These are phyloP conservation scores for Glyphotaelius pellucidus DNA, from an alignment of 2,888 invertebrate genomes.

Conservation along the genomic window DNA sequence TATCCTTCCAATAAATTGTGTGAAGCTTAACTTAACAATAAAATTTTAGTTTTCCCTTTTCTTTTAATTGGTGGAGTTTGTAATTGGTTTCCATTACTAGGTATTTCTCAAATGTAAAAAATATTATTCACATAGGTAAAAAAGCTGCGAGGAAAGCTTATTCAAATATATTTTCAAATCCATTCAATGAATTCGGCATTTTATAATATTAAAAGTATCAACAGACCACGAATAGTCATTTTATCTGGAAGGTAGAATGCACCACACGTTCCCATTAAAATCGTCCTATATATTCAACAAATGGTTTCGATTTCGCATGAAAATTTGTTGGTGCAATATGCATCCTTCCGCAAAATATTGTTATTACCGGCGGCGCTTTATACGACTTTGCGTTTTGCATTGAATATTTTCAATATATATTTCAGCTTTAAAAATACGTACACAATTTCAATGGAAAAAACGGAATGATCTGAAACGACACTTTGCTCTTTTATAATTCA, in stretches of 20 bases:
- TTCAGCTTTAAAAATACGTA: not conserved
- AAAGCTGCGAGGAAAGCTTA: not conserved
- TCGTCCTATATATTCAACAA: not conserved
- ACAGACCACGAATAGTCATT: not conserved
- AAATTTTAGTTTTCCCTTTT: too few species aligned
- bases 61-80: too few species aligned
- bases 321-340: not conserved
- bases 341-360: not conserved
- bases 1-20: too few species aligned
- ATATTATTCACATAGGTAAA: too few species aligned
- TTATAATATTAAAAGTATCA: not conserved
- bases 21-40: too few species aligned
- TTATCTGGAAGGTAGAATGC: not conserved
- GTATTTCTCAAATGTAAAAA: too few species aligned
- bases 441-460: not conserved
- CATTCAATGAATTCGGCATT: not conserved
- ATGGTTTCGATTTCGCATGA: not conserved
- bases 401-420: not conserved
- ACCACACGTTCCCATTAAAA: not conserved
- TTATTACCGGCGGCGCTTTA: not conserved
- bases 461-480: not conserved
- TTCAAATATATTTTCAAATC: not conserved
- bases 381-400: not conserved
- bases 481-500: not conserved
- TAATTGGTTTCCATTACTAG: too few species aligned